Evolutionary conservation across 2,113 vertebrate genomes (phyloP).

Genomic region (Pithys albifrons): DNA sequence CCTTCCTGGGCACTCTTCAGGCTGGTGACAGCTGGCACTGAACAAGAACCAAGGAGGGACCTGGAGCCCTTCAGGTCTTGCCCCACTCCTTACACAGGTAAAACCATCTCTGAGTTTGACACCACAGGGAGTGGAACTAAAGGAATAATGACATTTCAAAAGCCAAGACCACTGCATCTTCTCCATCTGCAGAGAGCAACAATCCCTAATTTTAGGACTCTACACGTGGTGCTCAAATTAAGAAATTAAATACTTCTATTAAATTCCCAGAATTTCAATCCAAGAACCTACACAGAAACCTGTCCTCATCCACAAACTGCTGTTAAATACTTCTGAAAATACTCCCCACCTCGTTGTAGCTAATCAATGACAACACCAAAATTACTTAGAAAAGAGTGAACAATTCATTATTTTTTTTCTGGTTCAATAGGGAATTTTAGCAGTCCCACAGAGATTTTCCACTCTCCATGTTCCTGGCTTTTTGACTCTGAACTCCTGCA

Average conservation of each 20-base stretch:
- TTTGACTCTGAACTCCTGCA: conserved; percentile 20
- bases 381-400: not conserved
- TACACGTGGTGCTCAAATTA: not conserved
- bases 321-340: not conserved
- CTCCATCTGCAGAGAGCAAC: not conserved
- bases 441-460: conserved; percentile 23
- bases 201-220: not conserved
- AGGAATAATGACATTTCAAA: not conserved
- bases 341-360: not conserved
- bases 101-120: not conserved
- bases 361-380: not conserved
- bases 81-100: accelerated
- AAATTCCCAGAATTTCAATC: not conserved
- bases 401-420: not conserved
- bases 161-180: not conserved
- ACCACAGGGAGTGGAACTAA: not conserved
- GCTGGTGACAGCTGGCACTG: not conserved
- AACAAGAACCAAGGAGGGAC: not conserved
- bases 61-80: not conserved
- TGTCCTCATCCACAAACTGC: not conserved
- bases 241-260: not conserved
- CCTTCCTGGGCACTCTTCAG: not conserved
- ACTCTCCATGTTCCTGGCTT: conserved; percentile 56
- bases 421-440: not conserved
- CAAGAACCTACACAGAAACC: not conserved